phyloP scores from a whole-genome alignment of 1,140 invertebrate genomes.

The Scaptomyza graminum region DNA sequence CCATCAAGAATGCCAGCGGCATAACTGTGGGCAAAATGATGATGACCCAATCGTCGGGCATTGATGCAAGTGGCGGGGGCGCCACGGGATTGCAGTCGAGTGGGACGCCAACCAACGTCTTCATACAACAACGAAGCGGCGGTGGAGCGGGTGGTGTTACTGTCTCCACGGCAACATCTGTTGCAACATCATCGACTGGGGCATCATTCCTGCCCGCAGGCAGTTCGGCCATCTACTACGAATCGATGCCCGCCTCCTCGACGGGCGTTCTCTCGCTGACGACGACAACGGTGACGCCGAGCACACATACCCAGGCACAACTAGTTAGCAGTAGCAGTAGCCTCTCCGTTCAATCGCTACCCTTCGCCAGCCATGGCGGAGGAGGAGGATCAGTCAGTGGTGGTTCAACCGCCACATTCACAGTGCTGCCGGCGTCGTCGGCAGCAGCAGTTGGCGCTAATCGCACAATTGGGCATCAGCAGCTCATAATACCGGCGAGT shows the following conservation, averaged over 20 bases:
- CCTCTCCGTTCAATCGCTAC: slow-evolving; percentile 73
- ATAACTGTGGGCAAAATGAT: slow-evolving; percentile 80
- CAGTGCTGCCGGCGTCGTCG: slow-evolving; percentile 66
- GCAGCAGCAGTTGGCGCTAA: slow-evolving; percentile 38
- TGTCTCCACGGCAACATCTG: slow-evolving; percentile 22
- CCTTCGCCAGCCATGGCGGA: slow-evolving; percentile 58
- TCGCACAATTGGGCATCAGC: slow-evolving; percentile 73
- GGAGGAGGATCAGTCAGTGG: slow-evolving; percentile 2
- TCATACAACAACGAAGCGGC: slow-evolving; percentile 53
- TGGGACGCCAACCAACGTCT: slow-evolving; percentile 49
- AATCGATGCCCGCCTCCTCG: slow-evolving; percentile 79
- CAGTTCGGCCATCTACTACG: slow-evolving; percentile 80
- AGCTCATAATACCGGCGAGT: slow-evolving; percentile 62
- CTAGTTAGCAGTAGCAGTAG: slow-evolving; percentile 60
- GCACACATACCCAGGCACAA: slow-evolving; percentile 69
- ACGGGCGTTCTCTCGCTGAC: slow-evolving; percentile 78
- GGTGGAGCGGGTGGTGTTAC: slow-evolving; percentile 38
- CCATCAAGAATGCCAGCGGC: slow-evolving; percentile 72
- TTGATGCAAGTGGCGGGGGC: slow-evolving; percentile 18
- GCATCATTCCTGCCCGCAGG: slow-evolving; percentile 41
- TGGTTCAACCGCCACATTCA: slow-evolving; percentile 76
- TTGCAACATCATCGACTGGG: slow-evolving; percentile 27
- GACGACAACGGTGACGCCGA: slow-evolving; percentile 75
- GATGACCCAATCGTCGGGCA: slow-evolving; percentile 64
- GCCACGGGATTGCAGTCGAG: slow-evolving; percentile 1